These are phyloP conservation scores for Rhabdornis inornatus DNA, from an alignment of 2,113 vertebrate species.

Conservation along the genomic window DNA sequence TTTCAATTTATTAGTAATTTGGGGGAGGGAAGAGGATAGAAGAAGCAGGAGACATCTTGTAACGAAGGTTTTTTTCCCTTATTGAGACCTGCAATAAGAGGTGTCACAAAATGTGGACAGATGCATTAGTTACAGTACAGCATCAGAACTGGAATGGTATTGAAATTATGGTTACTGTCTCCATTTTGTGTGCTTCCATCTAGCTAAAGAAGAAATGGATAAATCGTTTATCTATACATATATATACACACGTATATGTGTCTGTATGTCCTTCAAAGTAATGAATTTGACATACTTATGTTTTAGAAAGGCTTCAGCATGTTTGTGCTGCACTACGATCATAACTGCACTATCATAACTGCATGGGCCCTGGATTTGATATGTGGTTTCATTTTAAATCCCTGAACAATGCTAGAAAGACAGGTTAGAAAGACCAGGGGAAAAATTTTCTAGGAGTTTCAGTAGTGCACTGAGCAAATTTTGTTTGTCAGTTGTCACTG, in stretches of 20 bases:
- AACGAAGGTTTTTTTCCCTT: not conserved
- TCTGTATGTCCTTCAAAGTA: not conserved
- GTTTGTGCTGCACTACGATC: not conserved
- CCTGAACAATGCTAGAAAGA: not conserved
- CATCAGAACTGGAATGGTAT: not conserved
- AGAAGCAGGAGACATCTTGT: not conserved
- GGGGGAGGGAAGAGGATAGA: not conserved
- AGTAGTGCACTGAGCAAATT: not conserved
- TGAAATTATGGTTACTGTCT: not conserved
- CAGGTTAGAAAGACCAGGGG: not conserved
- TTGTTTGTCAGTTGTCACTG: not conserved
- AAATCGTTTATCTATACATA: not conserved
- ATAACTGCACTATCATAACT: not conserved
- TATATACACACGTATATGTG: accelerated
- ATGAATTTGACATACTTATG: not conserved
- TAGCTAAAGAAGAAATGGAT: not conserved
- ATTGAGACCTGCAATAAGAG: not conserved
- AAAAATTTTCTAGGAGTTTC: not conserved
- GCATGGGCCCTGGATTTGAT: not conserved
- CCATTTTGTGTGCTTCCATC: not conserved
- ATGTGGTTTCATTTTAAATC: not conserved
- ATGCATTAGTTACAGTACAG: not conserved
- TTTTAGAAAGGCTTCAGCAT: not conserved
- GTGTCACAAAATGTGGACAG: not conserved
- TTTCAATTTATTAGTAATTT: not conserved